phyloP scores from a whole-genome alignment of 2,797 vertebrate genomes.

The Chrysolophus pictus region DNA sequence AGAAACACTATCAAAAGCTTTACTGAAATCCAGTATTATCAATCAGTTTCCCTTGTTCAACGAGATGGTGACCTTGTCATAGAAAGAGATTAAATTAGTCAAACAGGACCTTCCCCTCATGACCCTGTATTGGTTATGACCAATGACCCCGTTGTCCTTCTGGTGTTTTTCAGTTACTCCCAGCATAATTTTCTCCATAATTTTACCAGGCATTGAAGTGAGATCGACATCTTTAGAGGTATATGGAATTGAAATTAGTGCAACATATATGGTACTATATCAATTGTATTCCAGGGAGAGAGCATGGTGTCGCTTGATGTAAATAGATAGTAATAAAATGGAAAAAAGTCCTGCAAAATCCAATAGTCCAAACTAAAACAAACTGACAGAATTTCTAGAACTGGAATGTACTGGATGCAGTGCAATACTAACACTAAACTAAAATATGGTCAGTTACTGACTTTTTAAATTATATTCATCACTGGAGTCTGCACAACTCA shows the following conservation, averaged over 20 bases:
- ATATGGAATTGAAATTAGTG: neutral
- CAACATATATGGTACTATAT: neutral
- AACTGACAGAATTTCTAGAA: neutral
- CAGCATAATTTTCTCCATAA: too few relatives aligned
- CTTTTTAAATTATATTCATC: neutral
- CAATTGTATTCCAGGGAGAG: neutral
- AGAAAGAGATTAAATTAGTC: too few relatives aligned
- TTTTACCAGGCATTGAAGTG: too few relatives aligned
- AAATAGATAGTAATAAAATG: neutral
- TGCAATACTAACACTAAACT: neutral
- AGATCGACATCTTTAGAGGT: neutral
- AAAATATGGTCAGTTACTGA: neutral
- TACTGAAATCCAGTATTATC: too few relatives aligned
- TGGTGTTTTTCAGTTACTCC: too few relatives aligned
- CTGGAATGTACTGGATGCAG: neutral
- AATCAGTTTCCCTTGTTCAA: too few relatives aligned
- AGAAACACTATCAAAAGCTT: too few relatives aligned
- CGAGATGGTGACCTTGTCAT: too few relatives aligned
- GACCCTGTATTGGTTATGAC: too few relatives aligned
- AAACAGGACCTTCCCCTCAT: too few relatives aligned
- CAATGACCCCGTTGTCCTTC: too few relatives aligned
- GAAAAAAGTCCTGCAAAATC: neutral
- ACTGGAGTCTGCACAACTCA: neutral
- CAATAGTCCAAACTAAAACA: neutral
- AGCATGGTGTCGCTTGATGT: neutral